Conservation (phyloP, 2,113 vertebrate genomes). For the Clinocottus analis region DNA sequence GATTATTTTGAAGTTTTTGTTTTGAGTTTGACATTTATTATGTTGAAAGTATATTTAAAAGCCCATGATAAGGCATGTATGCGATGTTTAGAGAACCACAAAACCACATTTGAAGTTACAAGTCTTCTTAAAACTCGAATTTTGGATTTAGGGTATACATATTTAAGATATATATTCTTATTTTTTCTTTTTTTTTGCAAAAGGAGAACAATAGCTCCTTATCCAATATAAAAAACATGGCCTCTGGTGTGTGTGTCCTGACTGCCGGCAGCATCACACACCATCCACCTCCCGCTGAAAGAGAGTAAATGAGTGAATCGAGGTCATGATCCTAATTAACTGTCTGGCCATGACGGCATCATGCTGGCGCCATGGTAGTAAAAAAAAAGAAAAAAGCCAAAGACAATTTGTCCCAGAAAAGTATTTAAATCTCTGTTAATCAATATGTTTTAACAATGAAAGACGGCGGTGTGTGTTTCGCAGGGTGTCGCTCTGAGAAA, state of each 20-base stretch:
- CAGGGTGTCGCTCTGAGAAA: background rate
- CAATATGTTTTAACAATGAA: background rate
- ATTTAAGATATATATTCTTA: too few species aligned
- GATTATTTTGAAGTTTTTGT: too few species aligned
- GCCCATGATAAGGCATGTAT: background rate
- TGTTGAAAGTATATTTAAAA: background rate
- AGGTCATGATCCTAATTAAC: slow-evolving; percentile 54
- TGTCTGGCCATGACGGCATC: slow-evolving; percentile 34
- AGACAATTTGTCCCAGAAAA: background rate
- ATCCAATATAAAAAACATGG: background rate
- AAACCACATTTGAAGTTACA: background rate
- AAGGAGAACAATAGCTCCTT: background rate
- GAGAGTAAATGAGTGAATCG: slow-evolving; percentile 41
- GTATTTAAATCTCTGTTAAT: slow-evolving; percentile 2
- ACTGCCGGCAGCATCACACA: slow-evolving; percentile 4
- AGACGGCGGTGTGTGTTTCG: background rate
- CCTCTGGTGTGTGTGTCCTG: background rate
- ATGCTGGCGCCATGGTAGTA: slow-evolving; percentile 21
- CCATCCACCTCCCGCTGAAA: background rate
- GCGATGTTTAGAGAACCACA: too few species aligned
- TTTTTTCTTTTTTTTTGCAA: background rate
- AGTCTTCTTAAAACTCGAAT: background rate
- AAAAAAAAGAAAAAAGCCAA: background rate
- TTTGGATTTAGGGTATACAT: background rate
- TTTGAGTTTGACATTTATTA: background rate